phyloP scores from a whole-genome alignment of 2,888 invertebrate genomes.

The Neoitamus cyanurus region DNA sequence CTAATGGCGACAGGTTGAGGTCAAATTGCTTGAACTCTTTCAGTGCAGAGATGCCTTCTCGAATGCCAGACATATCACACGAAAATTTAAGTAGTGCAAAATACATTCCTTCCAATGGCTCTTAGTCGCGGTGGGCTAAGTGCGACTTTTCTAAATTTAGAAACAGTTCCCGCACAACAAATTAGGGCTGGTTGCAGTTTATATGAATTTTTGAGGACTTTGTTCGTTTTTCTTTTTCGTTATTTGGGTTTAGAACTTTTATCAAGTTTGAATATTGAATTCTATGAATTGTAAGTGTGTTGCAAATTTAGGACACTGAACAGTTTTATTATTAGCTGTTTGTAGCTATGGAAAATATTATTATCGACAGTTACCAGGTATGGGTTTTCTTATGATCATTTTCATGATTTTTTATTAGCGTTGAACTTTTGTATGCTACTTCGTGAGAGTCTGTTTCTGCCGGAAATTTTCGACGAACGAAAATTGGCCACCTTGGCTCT shows the following conservation, averaged over 20 bases:
- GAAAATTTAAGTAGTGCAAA: conserved; percentile 16
- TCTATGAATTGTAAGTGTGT: background rate
- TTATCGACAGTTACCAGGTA: background rate
- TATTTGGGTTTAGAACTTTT: background rate
- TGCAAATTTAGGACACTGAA: no score
- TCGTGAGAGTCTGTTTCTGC: no score
- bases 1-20: conserved; percentile 25
- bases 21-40: conserved; percentile 31
- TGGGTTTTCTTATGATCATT: background rate
- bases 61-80: conserved; percentile 24
- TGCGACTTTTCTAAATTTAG: conserved; percentile 37
- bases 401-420: background rate
- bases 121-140: background rate
- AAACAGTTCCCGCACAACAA: background rate
- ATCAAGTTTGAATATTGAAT: background rate
- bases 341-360: background rate
- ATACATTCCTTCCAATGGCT: conserved; percentile 25
- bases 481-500: no score
- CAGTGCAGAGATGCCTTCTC: background rate
- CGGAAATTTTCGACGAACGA: no score
- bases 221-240: background rate
- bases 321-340: background rate
- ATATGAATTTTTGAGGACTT: background rate
- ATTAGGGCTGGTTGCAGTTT: background rate
- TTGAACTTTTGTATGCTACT: no score